These are phyloP conservation scores for Chiroxiphia lanceolata DNA, from an alignment of 2,797 vertebrate genomes.

Conservation along the genomic window DNA sequence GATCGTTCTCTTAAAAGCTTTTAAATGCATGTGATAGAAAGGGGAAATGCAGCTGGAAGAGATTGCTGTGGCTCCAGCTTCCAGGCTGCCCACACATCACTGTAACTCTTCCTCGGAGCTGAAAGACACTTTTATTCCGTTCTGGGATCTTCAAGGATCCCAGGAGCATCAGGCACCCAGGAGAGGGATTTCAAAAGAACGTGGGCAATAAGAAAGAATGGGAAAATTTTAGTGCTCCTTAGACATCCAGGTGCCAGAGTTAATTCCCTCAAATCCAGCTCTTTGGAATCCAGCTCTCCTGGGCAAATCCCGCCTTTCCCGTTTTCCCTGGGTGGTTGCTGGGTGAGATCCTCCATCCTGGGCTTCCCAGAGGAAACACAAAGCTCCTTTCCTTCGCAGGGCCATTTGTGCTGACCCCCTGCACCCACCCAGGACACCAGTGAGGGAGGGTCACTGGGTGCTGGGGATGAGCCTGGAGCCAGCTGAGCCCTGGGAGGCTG, in stretches of 20 bases:
- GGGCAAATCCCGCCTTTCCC: not conserved
- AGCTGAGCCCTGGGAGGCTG: not conserved
- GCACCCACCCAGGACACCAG: not conserved
- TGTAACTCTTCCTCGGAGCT: not conserved
- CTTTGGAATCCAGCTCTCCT: no score
- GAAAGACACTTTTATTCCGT: not conserved
- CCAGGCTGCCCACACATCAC: slow-evolving; percentile 28
- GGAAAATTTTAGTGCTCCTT: not conserved
- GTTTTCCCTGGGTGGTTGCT: accelerated
- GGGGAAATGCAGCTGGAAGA: slow-evolving; percentile 54
- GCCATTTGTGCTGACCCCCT: not conserved
- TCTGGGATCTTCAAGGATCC: not conserved
- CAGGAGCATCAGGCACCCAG: not conserved
- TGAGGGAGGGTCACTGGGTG: not conserved
- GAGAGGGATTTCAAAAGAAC: not conserved
- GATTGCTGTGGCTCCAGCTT: slow-evolving; percentile 14
- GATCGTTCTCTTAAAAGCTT: slow-evolving; percentile 70
- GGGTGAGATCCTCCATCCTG: accelerated
- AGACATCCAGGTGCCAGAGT: not conserved
- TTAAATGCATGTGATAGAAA: slow-evolving; percentile 58
- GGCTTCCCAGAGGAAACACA: not conserved
- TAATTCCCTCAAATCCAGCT: not conserved
- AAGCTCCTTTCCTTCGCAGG: not conserved
- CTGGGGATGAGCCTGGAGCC: not conserved
- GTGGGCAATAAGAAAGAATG: not conserved